Conservation (phyloP, 2,888 invertebrate genomes). For the Protula sp. region DNA sequence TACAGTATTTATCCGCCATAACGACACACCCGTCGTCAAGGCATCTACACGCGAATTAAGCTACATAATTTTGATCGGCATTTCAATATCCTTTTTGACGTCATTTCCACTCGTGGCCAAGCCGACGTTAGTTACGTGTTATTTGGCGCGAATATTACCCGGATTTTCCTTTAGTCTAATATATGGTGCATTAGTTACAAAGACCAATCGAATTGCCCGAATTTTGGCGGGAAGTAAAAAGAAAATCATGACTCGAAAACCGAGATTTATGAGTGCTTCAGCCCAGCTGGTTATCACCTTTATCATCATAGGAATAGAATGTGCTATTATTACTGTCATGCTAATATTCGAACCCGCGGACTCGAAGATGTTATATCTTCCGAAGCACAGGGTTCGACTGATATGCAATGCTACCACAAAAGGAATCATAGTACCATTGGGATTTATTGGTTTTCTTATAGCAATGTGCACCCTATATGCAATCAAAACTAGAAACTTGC, state of each 20-base stretch:
- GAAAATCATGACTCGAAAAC: conserved; percentile 80
- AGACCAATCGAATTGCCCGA: conserved; percentile 92
- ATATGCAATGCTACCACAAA: conserved; percentile 63
- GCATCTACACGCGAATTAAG: conserved; percentile 73
- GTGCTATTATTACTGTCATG: conserved; percentile 63
- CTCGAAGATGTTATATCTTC: conserved; percentile 54
- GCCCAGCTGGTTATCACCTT: conserved; percentile 69
- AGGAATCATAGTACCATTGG: conserved; percentile 71
- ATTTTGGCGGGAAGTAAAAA: conserved; percentile 96
- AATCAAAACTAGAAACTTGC: conserved; percentile 72
- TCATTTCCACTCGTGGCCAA: conserved; percentile 84
- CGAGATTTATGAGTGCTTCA: conserved; percentile 70
- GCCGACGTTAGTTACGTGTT: conserved; percentile 72
- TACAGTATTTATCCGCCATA: conserved; percentile 76
- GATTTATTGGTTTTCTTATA: conserved; percentile 68
- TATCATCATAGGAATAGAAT: conserved; percentile 81
- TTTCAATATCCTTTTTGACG: conserved; percentile 54
- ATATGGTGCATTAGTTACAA: conserved; percentile 92
- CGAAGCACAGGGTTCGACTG: conserved; percentile 57
- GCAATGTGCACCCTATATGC: conserved; percentile 90
- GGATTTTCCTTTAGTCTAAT: conserved; percentile 96
- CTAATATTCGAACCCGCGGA: conserved; percentile 62
- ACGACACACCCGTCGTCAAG: conserved; percentile 94
- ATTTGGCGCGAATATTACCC: conserved; percentile 84
- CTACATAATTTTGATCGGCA: conserved; percentile 71